Base-by-base conservation (phyloP, 2,888 invertebrate genomes). In the Phyto melanocephala region DNA sequence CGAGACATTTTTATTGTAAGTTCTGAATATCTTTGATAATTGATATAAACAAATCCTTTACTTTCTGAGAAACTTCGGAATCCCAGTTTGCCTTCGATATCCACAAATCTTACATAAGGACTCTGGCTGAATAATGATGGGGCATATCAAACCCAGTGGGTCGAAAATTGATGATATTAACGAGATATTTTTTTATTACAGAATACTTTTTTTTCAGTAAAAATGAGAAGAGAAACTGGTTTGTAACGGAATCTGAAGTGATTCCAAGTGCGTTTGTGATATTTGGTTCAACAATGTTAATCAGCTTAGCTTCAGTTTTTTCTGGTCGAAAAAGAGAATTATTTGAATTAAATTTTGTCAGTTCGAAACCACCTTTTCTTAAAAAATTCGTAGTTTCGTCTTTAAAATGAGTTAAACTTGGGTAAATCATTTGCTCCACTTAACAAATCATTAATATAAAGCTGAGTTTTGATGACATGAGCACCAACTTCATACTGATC, bases 101-200 rank as follows among this genome's bases (percentile, higher is more conserved):
- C n/a, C n/a, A n/a, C n/a, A n/a, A n/a, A n/a, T n/a, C n/a, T n/a
- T 13, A n/a, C 1, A 80, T 13, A 15, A 79, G 72, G 1, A 79
- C 60, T 76, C 78, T 81, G 71, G 42, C 28, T 67, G 70, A 10
- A 83, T 80, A 13, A 84, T 65, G 6, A 84, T 13, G n/a, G 76
- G 78, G 78, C n/a, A n/a, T n/a, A n/a, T n/a, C n/a, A n/a, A n/a
- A n/a, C n/a, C n/a, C n/a, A n/a, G n/a, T n/a, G n/a, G 70, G 63
- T 82, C 71, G 8, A 52, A 54, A 40, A 67, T 40, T 22, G 52
- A 54, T 40, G 54, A 67, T 20, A 72, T 68, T 50, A 78, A 8
- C 40, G 68, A 81, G 0, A 82, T 20, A 84, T 80, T 5, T 84
- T 68, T 71, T 83, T 42, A 65, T 20, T 15, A 6, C n/a, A 17